Conservation (phyloP, 1,140 invertebrate species). For the Samia ricini region DNA sequence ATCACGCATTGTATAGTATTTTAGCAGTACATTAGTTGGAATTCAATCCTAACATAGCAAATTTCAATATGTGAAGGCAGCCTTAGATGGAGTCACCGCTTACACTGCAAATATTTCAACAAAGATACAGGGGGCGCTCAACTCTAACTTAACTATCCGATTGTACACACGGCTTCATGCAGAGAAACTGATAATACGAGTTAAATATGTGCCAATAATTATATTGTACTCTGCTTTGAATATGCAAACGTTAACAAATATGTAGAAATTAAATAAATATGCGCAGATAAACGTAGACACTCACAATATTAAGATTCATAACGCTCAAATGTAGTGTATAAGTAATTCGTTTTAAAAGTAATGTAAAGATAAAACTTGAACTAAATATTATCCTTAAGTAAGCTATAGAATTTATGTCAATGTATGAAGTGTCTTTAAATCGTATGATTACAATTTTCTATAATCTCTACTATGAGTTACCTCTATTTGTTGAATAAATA, state of each 20-base stretch:
- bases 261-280: background rate
- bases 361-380: too few relatives aligned
- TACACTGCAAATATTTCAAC: slow-evolving; percentile 73
- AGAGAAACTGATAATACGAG: slow-evolving; percentile 44
- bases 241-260: slow-evolving; percentile 6
- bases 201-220: slow-evolving; percentile 15
- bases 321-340: too few relatives aligned
- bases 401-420: too few relatives aligned
- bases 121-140: slow-evolving; percentile 71
- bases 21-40: background rate
- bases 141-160: slow-evolving; percentile 61
- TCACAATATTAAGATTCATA: too few relatives aligned
- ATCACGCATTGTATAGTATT: too few relatives aligned
- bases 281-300: background rate
- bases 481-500: too few relatives aligned
- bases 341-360: too few relatives aligned
- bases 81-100: slow-evolving; percentile 56
- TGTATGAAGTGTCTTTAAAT: too few relatives aligned
- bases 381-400: too few relatives aligned
- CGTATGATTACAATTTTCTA: too few relatives aligned
- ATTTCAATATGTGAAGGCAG: slow-evolving; percentile 20
- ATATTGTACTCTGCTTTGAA: slow-evolving; percentile 6
- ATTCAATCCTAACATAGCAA: background rate
- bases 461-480: too few relatives aligned
- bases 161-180: slow-evolving; percentile 55